phyloP scores from a whole-genome alignment of 2,797 vertebrate species.

The Arnoldichthys spilopterus region DNA sequence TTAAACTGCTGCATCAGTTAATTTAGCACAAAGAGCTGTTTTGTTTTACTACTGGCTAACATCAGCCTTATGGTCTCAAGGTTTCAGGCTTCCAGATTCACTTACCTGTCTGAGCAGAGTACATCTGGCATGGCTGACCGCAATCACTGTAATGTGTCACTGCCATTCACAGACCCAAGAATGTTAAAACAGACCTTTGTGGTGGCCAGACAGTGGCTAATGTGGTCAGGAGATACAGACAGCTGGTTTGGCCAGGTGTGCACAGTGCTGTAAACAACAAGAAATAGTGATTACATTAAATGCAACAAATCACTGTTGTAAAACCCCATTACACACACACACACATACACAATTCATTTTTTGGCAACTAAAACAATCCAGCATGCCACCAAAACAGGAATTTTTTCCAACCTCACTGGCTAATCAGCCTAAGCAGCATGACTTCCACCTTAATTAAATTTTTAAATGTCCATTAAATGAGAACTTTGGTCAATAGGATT shows the following conservation, averaged over 20 bases:
- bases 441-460: conserved; percentile 61
- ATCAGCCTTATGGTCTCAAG: neutral
- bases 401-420: conserved; percentile 55
- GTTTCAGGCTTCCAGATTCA: neutral
- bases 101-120: conserved; percentile 17
- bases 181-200: neutral
- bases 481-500: conserved; percentile 72
- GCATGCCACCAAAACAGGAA: conserved; percentile 35
- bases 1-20: neutral
- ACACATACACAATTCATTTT: conserved; percentile 26
- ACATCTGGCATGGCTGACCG: neutral
- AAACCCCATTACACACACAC: conserved; percentile 16
- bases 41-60: neutral
- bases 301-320: neutral
- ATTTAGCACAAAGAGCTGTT: too few species aligned
- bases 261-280: conserved; percentile 21
- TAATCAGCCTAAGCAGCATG: conserved; percentile 62
- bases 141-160: conserved; percentile 13
- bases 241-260: conserved; percentile 11
- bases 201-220: neutral
- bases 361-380: too few species aligned
- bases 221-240: conserved; percentile 14
- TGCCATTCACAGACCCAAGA: conserved; percentile 3
- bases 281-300: conserved; percentile 4
- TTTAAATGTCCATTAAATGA: conserved; percentile 73